Conservation (phyloP, 1,140 invertebrate genomes). For the Drosophila equinoxialis region DNA sequence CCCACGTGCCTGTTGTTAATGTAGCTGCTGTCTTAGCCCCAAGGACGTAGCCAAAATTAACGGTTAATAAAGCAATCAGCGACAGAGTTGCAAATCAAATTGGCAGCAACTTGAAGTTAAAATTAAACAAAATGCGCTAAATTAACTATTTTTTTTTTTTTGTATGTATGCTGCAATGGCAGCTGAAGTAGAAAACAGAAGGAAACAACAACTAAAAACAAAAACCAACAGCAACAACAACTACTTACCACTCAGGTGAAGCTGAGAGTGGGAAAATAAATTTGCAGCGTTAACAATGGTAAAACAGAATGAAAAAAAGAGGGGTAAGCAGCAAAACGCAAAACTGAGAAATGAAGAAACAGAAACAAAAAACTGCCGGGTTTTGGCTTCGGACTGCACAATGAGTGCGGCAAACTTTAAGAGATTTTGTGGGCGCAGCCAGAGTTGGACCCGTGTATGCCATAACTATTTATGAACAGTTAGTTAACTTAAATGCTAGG, state of each 20-base stretch:
- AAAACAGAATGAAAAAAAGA: conserved; percentile 34
- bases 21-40: conserved; percentile 25
- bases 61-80: conserved; percentile 78
- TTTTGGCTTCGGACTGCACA: conserved; percentile 7
- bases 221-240: conserved; percentile 46
- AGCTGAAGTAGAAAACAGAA: background rate
- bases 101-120: conserved; percentile 62
- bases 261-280: conserved; percentile 75
- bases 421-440: conserved; percentile 70
- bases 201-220: background rate
- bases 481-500: conserved; percentile 80
- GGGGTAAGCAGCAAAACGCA: conserved; percentile 22
- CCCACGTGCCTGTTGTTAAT: background rate
- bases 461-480: conserved; percentile 82
- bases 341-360: conserved; percentile 13
- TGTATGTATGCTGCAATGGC: conserved; percentile 37
- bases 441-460: conserved; percentile 62
- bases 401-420: conserved; percentile 34
- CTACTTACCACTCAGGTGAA: conserved; percentile 25
- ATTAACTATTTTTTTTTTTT: conserved; percentile 71
- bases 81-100: conserved; percentile 73
- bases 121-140: conserved; percentile 76
- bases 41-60: conserved; percentile 69
- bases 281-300: conserved; percentile 72
- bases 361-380: conserved; percentile 2